Evolutionary conservation across 2,113 vertebrate genomes (phyloP).

Genomic region (Cyprinodon brontotheroides): DNA sequence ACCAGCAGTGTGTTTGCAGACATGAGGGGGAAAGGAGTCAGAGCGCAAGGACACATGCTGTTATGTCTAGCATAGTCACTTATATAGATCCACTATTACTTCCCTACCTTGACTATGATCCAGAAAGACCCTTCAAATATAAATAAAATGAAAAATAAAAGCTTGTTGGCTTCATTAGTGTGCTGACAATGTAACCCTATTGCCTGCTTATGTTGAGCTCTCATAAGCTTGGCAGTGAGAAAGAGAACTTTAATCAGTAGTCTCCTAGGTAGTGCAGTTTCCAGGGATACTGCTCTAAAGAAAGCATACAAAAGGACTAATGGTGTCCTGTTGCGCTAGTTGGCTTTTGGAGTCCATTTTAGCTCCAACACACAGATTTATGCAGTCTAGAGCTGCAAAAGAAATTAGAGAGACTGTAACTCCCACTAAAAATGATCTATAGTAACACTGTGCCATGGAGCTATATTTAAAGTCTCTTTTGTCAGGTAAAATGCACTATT

Average conservation of each 20-base stretch:
- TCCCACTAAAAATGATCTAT: background rate
- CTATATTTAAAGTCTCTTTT: slow-evolving; percentile 5
- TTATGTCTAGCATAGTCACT: slow-evolving; percentile 48
- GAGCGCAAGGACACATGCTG: slow-evolving; percentile 33
- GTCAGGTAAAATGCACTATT: background rate
- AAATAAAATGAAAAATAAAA: slow-evolving; percentile 39
- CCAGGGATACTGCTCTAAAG: slow-evolving; percentile 68
- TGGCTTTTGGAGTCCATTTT: slow-evolving; percentile 51
- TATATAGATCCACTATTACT: slow-evolving; percentile 45
- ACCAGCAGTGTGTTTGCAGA: slow-evolving; percentile 11
- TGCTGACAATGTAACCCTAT: slow-evolving; percentile 49
- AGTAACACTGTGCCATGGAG: background rate
- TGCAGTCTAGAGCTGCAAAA: slow-evolving; percentile 32
- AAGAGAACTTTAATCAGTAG: slow-evolving; percentile 68
- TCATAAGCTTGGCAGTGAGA: slow-evolving; percentile 62
- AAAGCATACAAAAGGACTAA: slow-evolving; percentile 67
- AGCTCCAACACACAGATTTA: slow-evolving; percentile 54
- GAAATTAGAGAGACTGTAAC: slow-evolving; percentile 32
- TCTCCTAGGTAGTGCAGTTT: slow-evolving; percentile 71
- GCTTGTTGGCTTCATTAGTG: slow-evolving; percentile 66
- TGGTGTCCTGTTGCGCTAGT: slow-evolving; percentile 64
- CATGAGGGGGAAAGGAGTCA: background rate
- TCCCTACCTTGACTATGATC: slow-evolving; percentile 59
- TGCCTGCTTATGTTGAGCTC: slow-evolving; percentile 58
- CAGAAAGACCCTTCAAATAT: slow-evolving; percentile 61